Evolutionary conservation across 2,888 invertebrate genomes (phyloP), one percentile per base, ranked within the genome.

Genomic region (Epiblema foenella): DNA sequence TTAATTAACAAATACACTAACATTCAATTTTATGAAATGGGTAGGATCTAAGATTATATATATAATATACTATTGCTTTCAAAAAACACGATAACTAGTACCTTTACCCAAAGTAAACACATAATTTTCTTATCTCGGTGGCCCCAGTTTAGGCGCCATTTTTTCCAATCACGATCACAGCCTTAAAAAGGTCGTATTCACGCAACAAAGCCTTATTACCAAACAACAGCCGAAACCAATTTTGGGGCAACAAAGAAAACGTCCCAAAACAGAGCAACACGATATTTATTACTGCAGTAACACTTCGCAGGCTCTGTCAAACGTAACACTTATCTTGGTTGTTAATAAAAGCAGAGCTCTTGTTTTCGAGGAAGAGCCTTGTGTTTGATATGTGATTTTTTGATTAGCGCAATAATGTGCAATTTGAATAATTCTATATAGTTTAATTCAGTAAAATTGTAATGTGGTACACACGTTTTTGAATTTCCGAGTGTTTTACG

Each of bases 261-360:
- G n/a, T n/a, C 15, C 54, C 59, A 56, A 70, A 66, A 20, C 51
- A 49, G 49, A 51, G 49, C 56, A 69, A 64, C 49, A 37, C 17
- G n/a, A 65, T 70, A 66, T 70, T 70, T 70, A 70, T 70, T 54
- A 42, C 65, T 24, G n/a, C 59, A 33, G 59, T 64, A 69, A 69
- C 58, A 59, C 65, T 70, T 54, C 37, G 5, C 33, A 52, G 59
- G 39, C 69, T 17, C 63, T 58, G 58, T 52, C 64, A 52, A 58
- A 56, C 54, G 54, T 39, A 33, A 66, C 65, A 66, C 70, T 70
- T 33, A 68, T 59, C 20, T 54, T 46, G 52, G 42, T 5, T 56
- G 69, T 65, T 70, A 66, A 70, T 70, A 66, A 60, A 66, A 60
- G 46, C 54, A 54, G 29, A 65, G 7, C 17, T 54, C 10, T 46